A percentile compares a stretch with the other conserved stretches of the same genome.
Evolutionary conservation across 2,797 vertebrate species (phyloP).

Genomic region (Lutjanus argentimaculatus): DNA sequence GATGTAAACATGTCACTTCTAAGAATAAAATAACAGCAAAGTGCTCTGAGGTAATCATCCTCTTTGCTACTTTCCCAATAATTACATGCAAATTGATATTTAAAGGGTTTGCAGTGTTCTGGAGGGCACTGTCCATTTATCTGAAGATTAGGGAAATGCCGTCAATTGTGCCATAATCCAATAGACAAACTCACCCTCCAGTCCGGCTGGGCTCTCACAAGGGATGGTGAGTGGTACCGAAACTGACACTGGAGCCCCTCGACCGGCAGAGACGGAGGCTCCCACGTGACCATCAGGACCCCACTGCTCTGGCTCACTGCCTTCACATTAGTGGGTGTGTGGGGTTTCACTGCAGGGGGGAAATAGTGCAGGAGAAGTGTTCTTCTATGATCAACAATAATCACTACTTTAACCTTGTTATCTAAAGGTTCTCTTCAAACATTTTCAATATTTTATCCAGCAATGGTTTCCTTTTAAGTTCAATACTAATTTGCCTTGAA

Average conservation of each 20-base stretch:
- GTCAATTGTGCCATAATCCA: neutral
- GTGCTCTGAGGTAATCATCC: neutral
- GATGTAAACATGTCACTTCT: neutral
- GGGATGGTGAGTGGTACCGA: slow-evolving; percentile 80
- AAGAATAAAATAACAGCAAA: neutral
- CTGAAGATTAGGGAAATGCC: neutral
- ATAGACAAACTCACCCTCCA: slow-evolving; percentile 89
- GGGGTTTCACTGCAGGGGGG: slow-evolving; percentile 88
- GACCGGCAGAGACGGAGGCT: slow-evolving; percentile 81
- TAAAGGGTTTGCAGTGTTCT: neutral
- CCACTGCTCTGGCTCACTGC: slow-evolving; percentile 86
- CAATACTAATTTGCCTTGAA: neutral
- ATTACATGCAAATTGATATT: neutral
- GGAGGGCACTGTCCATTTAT: neutral
- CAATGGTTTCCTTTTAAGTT: neutral
- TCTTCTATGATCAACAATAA: neutral
- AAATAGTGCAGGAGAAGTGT: neutral
- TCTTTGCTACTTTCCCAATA: neutral
- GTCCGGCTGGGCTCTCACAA: slow-evolving; percentile 60
- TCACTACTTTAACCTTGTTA: neutral
- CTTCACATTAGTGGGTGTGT: slow-evolving; percentile 83
- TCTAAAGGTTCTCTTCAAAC: neutral
- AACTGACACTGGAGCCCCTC: slow-evolving; percentile 88
- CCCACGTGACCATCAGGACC: slow-evolving; percentile 89
- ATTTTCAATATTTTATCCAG: neutral